A percentile compares a stretch with the other conserved stretches of the same genome.
Conservation (phyloP, 2,888 invertebrate genomes). For the Tachina grossa region DNA sequence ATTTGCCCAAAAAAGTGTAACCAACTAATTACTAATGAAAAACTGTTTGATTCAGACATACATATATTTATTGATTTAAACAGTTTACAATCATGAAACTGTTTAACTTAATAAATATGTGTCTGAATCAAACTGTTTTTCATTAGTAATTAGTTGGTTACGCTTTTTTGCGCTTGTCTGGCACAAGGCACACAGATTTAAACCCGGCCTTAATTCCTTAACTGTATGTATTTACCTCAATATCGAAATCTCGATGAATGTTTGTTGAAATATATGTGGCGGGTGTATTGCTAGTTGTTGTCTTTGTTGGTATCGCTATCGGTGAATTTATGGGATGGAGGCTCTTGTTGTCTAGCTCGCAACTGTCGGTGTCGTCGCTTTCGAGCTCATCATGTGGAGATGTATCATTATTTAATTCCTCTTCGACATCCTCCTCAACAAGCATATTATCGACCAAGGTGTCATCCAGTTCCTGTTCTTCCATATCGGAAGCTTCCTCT, state of each 20-base stretch:
- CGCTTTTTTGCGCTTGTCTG: too few species aligned
- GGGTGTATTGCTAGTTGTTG: conserved; percentile 60
- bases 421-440: conserved; percentile 83
- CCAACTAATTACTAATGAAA: too few species aligned
- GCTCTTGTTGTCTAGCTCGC: conserved; percentile 57
- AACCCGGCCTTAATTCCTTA: too few species aligned
- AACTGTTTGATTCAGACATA: too few species aligned
- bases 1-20: too few species aligned
- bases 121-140: too few species aligned
- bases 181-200: too few species aligned
- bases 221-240: conserved; percentile 84
- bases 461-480: conserved; percentile 85
- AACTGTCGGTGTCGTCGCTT: conserved; percentile 58
- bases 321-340: conserved; percentile 39
- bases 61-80: too few species aligned
- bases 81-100: too few species aligned
- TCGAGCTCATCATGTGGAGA: conserved; percentile 73
- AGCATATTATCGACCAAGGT: conserved; percentile 83
- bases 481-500: conserved; percentile 84
- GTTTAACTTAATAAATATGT: too few species aligned
- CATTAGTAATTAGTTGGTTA: too few species aligned
- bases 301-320: conserved; percentile 29
- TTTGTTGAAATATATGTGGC: conserved; percentile 75
- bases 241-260: conserved; percentile 84
- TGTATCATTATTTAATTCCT: conserved; percentile 77